A percentile compares a stretch with the other conserved stretches of the same genome.
Evolutionary conservation across 2,888 invertebrate genomes (phyloP).

Genomic region (Nephrotoma appendiculata): DNA sequence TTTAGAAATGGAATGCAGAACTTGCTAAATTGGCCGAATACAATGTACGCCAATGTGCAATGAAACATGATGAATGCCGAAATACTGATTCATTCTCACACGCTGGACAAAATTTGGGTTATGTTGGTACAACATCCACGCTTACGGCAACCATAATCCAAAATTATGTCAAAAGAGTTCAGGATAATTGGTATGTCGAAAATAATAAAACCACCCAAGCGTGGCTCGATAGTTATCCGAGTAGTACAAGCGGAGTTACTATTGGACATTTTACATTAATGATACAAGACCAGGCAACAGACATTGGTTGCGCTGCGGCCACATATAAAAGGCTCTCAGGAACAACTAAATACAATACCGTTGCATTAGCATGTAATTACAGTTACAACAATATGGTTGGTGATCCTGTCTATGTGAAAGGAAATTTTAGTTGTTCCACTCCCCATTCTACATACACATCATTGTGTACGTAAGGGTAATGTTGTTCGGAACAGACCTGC

Average conservation of each 20-base stretch:
- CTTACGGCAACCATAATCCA: not conserved
- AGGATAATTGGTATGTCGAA: not conserved
- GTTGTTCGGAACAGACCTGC: too few relatives aligned
- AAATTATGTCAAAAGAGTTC: not conserved
- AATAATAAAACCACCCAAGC: not conserved
- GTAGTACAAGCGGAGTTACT: not conserved
- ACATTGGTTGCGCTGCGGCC: conserved; percentile 8
- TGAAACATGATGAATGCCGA: conserved; percentile 7
- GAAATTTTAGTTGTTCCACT: not conserved
- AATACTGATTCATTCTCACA: not conserved
- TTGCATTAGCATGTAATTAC: conserved; percentile 1
- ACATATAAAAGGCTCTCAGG: not conserved
- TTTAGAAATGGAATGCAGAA: conserved; percentile 6
- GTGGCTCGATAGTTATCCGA: too few relatives aligned
- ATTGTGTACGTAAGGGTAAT: not conserved
- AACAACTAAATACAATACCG: not conserved
- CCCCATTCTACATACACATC: not conserved
- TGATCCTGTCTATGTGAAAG: conserved; percentile 3
- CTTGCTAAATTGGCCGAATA: not conserved
- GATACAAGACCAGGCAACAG: conserved; percentile 5
- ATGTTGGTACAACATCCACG: not conserved
- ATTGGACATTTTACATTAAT: conserved; percentile 10
- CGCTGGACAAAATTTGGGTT: conserved; percentile 5
- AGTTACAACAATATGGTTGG: not conserved
- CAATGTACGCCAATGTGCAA: conserved; percentile 6